Evolutionary conservation across 1,140 invertebrate genomes (phyloP).

Genomic region (Sycobia sp.): DNA sequence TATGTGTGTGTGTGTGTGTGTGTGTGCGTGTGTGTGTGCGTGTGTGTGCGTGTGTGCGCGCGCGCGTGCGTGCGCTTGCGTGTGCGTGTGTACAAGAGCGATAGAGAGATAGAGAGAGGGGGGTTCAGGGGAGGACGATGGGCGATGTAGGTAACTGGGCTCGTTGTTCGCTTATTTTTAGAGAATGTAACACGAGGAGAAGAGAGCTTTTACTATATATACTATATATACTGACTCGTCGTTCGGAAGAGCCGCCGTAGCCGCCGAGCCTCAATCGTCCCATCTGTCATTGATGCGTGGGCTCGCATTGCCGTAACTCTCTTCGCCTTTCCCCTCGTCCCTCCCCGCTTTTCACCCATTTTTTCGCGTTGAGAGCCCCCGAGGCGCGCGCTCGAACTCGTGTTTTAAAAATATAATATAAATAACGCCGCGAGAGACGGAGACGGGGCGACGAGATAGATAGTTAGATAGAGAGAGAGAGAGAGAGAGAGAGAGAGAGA

Average conservation of each 20-base stretch:
- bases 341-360: neutral
- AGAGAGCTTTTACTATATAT: conserved; percentile 28
- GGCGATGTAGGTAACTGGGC: conserved; percentile 62
- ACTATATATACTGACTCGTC: neutral
- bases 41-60: too few species aligned
- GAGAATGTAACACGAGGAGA: conserved; percentile 61
- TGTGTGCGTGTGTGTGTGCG: too few species aligned
- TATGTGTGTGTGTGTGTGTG: too few species aligned
- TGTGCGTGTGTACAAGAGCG: too few species aligned
- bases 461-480: too few species aligned
- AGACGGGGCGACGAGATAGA: too few species aligned
- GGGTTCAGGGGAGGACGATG: neutral
- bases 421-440: too few species aligned
- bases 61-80: too few species aligned
- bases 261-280: conserved; percentile 1
- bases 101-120: neutral
- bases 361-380: neutral
- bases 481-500: too few species aligned
- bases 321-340: neutral
- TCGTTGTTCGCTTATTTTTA: conserved; percentile 61
- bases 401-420: conserved; percentile 19
- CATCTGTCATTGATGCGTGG: conserved; percentile 29
- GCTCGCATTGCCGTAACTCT: neutral
- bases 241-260: neutral
- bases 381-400: neutral